Percentiles rank a stretch among this genome's conserved stretches.
phyloP scores from a whole-genome alignment of 2,797 vertebrate genomes.

The Pseudotriccus pelzelni region DNA sequence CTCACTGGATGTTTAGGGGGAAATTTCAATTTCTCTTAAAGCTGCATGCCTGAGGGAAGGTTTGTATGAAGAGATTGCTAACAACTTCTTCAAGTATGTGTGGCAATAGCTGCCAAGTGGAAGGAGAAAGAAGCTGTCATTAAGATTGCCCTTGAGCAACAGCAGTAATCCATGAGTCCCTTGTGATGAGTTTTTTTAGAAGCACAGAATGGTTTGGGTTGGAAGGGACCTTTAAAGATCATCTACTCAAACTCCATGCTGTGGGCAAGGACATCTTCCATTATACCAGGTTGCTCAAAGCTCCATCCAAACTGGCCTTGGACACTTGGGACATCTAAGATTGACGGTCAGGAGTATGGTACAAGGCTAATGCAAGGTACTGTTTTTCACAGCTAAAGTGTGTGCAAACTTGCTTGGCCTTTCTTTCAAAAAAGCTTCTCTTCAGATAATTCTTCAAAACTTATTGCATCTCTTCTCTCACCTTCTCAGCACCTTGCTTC shows the following conservation, averaged over 20 bases:
- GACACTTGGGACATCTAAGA: not conserved
- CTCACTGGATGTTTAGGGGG: not conserved
- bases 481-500: not conserved
- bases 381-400: not conserved
- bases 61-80: fast-evolving
- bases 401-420: not conserved
- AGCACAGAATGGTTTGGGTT: not conserved
- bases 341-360: not conserved
- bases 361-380: not conserved
- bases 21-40: not conserved
- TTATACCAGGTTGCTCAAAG: not conserved
- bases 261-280: not conserved
- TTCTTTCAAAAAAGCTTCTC: not conserved
- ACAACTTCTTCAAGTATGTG: not conserved
- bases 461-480: not conserved
- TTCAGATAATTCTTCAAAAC: not conserved
- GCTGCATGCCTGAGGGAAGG: not conserved
- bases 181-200: not conserved
- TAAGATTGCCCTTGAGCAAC: not conserved
- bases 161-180: fast-evolving
- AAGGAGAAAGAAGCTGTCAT: not conserved
- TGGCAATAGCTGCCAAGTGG: not conserved
- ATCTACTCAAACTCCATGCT: fast-evolving
- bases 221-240: not conserved
- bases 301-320: not conserved